Percentiles rank a stretch among this genome's conserved stretches.
Evolutionary conservation across 2,113 vertebrate genomes (phyloP).

Genomic region (Dissostichus mawsoni): DNA sequence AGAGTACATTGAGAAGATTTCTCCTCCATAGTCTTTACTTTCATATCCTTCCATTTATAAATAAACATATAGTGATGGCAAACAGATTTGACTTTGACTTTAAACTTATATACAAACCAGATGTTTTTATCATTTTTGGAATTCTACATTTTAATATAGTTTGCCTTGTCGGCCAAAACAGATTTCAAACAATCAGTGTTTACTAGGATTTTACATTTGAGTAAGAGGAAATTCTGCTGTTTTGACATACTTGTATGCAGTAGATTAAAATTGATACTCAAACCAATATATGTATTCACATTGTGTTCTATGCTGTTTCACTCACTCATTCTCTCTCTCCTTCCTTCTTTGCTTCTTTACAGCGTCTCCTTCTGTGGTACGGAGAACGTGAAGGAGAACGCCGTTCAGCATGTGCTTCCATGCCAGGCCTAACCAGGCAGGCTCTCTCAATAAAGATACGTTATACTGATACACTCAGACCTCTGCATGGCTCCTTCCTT

Average conservation of each 20-base stretch:
- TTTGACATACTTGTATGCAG: neutral
- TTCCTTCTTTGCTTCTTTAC: slow-evolving; percentile 39
- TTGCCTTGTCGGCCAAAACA: neutral
- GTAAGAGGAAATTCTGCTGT: neutral
- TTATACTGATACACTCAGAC: neutral
- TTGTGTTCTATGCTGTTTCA: neutral
- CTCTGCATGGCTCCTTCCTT: neutral
- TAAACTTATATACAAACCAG: too few species aligned
- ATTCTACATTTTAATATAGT: neutral
- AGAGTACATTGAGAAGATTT: neutral
- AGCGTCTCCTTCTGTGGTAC: slow-evolving; percentile 82
- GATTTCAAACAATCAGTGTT: neutral
- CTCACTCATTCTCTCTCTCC: neutral
- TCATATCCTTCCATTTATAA: neutral
- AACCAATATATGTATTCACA: neutral
- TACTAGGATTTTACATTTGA: neutral
- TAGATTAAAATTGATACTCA: neutral
- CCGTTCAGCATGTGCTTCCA: slow-evolving; percentile 77
- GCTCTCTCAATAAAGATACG: slow-evolving; percentile 65
- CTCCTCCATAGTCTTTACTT: neutral
- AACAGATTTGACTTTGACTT: too few species aligned
- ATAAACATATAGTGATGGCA: neutral
- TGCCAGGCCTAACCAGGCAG: slow-evolving; percentile 53
- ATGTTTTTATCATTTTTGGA: neutral
- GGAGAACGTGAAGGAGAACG: slow-evolving; percentile 66